Base-by-base conservation (phyloP, 2,113 vertebrate genomes). In the Bubo scandiacus region DNA sequence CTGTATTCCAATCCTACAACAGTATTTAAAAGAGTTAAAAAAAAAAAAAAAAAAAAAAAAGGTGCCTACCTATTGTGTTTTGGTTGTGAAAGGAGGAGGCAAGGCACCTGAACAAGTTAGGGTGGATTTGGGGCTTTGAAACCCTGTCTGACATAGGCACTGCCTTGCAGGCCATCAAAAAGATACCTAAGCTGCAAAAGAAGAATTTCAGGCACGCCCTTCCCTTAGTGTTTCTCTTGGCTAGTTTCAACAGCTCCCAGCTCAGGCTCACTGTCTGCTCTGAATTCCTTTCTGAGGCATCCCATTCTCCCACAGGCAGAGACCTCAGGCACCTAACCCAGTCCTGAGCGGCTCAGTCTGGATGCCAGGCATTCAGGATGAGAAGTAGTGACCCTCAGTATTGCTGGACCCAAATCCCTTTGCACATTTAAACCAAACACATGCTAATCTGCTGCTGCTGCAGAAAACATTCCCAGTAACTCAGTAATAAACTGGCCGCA, bases 181-280 rank as follows among this genome's bases (percentile, higher is more conserved):
- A 40, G 40, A 42, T 32, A 63, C 78, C 90, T 82, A 68, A 68
- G 2, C 62, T 80, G 57, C 47, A 88, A 87, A 92, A 77, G 71
- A 92, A 79, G 40, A 86, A 92, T 95, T 93, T 71, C 42, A 65
- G 93, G 36, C 92, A 96, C 87, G 18, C 95, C 94, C 87, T 95
- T 94, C 40, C 51, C 54, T 42, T 29, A 52, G 36, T 80, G 58
- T 93, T 95, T 93, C 61, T 85, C 49, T 96, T 93, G 81, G 94
- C 96, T 94, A 88, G 90, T 96, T 96, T 57, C 61, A 86, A 90
- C 90, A 96, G 74, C 93, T 96, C 87, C 87, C 54, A 30, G 54
- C 42, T 94, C 66, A 62, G 49, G 62, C 49, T 87, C 43, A 22
- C 34, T 77, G 57, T 79, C 90, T 91, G 54, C 81, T 91, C 47